Percentiles rank a stretch among this genome's conserved stretches.
These are phyloP conservation scores for Coregonus ussuriensis DNA, from an alignment of 2,797 vertebrate species.

Conservation along the genomic window DNA sequence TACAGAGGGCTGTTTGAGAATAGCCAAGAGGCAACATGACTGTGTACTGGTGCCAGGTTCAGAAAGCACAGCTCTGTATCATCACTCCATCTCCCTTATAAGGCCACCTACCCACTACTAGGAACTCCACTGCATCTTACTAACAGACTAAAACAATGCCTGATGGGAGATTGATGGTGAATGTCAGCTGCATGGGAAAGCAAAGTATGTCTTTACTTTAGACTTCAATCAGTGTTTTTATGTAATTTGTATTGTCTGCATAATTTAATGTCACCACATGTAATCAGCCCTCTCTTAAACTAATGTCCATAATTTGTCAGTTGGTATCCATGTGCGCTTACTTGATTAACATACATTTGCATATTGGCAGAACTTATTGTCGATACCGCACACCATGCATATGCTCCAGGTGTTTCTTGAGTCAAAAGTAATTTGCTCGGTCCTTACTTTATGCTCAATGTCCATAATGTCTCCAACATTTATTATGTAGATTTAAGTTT, in stretches of 20 bases:
- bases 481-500: slow-evolving; percentile 22
- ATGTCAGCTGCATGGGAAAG: not conserved
- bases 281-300: slow-evolving; percentile 8
- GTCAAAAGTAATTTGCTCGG: not conserved
- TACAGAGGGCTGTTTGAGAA: not conserved
- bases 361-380: not conserved
- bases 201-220: not conserved
- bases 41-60: too few relatives aligned
- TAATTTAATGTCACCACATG: not conserved
- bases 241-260: not conserved
- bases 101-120: not conserved
- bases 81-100: not conserved
- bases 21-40: not conserved
- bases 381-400: not conserved
- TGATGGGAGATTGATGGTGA: not conserved
- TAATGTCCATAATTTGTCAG: slow-evolving; percentile 16
- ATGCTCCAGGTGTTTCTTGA: slow-evolving; percentile 6
- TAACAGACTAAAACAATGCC: not conserved
- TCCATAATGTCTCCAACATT: slow-evolving; percentile 15
- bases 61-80: too few relatives aligned
- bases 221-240: not conserved
- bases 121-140: not conserved
- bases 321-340: not conserved
- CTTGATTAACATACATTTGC: too few relatives aligned
- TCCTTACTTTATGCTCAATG: not conserved